phyloP scores from a whole-genome alignment of 1,140 invertebrate genomes.

The Metopolophium dirhodum region DNA sequence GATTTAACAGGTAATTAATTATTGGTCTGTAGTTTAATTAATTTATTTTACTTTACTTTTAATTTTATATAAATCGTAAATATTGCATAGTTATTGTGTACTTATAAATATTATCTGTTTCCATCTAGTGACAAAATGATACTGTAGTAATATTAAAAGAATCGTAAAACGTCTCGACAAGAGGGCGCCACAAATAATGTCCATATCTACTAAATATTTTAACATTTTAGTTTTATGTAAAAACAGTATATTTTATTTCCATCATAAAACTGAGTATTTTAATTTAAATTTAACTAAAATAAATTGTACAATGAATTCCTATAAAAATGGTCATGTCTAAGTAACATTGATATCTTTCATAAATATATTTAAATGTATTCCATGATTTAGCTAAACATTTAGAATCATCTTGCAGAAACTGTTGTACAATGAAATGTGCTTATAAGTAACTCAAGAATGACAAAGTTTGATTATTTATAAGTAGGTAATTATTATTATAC shows the following conservation, averaged over 20 bases:
- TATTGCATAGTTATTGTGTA: no score
- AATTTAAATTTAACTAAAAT: background rate
- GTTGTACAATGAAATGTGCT: no score
- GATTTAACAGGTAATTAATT: no score
- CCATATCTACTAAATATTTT: background rate
- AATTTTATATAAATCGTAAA: no score
- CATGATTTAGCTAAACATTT: background rate
- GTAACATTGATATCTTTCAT: background rate
- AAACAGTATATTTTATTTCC: background rate
- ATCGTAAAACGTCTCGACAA: background rate
- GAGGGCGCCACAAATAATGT: background rate
- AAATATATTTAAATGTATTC: background rate
- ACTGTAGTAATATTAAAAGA: background rate
- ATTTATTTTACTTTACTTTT: no score
- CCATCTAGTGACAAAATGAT: background rate
- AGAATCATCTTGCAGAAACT: background rate
- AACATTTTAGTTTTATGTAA: background rate
- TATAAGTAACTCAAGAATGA: no score
- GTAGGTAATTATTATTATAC: no score
- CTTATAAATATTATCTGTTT: background rate
- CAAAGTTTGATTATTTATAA: no score
- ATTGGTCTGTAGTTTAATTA: no score
- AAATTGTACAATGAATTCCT: background rate
- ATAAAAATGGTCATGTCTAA: background rate
- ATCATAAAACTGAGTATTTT: no score